phyloP scores from a whole-genome alignment of 2,888 invertebrate species.

The Trilocha varians region DNA sequence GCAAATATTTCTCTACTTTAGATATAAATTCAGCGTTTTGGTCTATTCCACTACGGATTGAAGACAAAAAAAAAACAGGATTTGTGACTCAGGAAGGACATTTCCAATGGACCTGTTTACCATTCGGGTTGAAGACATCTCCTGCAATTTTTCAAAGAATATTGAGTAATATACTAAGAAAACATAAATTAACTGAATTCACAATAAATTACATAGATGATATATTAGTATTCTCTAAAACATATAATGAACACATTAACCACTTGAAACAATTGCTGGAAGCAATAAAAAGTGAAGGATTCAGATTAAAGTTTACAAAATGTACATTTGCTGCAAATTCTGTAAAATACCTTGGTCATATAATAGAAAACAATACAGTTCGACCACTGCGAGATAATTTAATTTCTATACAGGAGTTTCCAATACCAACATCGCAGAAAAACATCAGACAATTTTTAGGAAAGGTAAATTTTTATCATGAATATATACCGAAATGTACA shows the following conservation, averaged over 20 bases:
- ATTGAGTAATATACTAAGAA: conserved; percentile 17
- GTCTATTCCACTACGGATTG: conserved; percentile 30
- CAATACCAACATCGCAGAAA: too few species aligned
- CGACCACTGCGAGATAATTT: too few species aligned
- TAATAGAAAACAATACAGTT: too few species aligned
- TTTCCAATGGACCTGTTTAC: conserved; percentile 29
- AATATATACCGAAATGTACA: too few species aligned
- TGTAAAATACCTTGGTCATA: too few species aligned
- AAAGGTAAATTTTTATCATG: too few species aligned
- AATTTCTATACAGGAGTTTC: not conserved
- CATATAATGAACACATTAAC: too few species aligned
- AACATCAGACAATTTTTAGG: too few species aligned
- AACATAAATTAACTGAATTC: conserved; percentile 3
- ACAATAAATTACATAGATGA: conserved; percentile 7
- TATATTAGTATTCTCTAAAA: conserved; percentile 6
- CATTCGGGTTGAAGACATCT: conserved; percentile 34
- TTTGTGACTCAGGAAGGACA: conserved; percentile 23
- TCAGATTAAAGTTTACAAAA: too few species aligned
- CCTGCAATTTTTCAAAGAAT: conserved; percentile 37
- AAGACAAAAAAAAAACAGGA: conserved; percentile 30
- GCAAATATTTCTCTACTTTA: conserved; percentile 27
- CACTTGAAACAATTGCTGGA: too few species aligned
- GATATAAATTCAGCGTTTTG: conserved; percentile 41
- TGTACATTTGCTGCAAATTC: too few species aligned
- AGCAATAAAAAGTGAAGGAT: too few species aligned